Evolutionary conservation across 2,888 invertebrate species (phyloP).

Genomic region (Oegoconia quadripuncta): DNA sequence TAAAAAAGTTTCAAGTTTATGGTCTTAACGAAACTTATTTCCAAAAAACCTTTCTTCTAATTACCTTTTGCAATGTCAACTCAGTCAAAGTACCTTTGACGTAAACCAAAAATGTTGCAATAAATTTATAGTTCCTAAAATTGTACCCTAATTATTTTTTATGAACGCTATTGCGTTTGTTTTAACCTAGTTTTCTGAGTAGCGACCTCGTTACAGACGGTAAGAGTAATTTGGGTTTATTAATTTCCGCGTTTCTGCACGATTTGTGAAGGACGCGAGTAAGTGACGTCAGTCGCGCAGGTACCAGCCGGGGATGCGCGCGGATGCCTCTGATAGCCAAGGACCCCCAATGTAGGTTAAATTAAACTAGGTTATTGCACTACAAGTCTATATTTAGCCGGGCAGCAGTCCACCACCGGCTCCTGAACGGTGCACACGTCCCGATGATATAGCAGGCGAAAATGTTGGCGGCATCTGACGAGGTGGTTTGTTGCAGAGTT

Average conservation of each 20-base stretch:
- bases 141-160: conserved; percentile 23
- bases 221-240: conserved; percentile 61
- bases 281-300: conserved; percentile 65
- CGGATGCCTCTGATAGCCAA: conserved; percentile 63
- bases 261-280: conserved; percentile 46
- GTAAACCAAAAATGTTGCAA: conserved; percentile 23
- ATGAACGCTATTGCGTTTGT: conserved; percentile 38
- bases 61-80: too few species aligned
- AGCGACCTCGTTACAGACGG: conserved; percentile 50
- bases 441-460: conserved; percentile 29
- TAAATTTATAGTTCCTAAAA: conserved; percentile 38
- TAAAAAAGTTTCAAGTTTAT: too few species aligned
- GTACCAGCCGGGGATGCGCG: conserved; percentile 70
- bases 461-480: conserved; percentile 37
- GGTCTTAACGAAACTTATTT: too few species aligned
- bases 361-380: conserved; percentile 78
- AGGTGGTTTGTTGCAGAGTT: conserved; percentile 47
- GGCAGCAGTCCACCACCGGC: conserved; percentile 51
- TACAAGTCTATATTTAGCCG: conserved; percentile 53
- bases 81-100: neutral
- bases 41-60: too few species aligned
- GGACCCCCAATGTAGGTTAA: conserved; percentile 71
- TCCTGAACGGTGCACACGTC: conserved; percentile 44
- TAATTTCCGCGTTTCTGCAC: conserved; percentile 62
- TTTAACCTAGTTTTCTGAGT: conserved; percentile 54